A percentile compares a stretch with the other conserved stretches of the same genome.
phyloP scores from a whole-genome alignment of 2,797 vertebrate species.

The Streptopelia turtur region DNA sequence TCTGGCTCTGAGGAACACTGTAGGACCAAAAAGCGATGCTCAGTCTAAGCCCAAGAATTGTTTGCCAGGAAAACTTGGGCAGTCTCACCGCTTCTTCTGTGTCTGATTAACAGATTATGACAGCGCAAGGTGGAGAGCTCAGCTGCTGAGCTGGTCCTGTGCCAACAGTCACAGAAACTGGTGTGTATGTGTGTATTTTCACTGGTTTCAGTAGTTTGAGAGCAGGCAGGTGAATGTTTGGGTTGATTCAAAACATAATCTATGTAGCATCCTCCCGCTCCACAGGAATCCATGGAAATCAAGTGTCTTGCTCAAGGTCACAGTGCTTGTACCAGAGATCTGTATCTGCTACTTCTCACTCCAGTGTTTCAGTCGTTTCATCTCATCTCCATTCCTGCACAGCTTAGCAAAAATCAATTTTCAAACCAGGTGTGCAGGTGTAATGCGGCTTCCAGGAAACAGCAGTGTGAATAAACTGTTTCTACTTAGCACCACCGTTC shows the following conservation, averaged over 20 bases:
- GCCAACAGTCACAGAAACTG: neutral
- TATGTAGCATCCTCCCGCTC: neutral
- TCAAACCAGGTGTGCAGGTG: neutral
- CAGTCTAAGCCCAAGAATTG: neutral
- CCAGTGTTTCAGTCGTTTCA: neutral
- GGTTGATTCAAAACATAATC: fast-evolving
- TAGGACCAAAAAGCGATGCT: neutral
- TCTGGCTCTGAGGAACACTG: neutral
- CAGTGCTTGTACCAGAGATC: fast-evolving
- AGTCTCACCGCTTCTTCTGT: neutral
- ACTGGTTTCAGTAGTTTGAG: neutral
- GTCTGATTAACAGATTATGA: neutral
- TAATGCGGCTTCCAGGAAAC: neutral
- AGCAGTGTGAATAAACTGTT: neutral
- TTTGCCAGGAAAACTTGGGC: neutral
- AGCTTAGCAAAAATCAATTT: neutral
- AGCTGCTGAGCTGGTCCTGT: neutral
- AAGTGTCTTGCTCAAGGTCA: neutral
- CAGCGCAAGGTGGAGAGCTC: neutral
- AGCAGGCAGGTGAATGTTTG: neutral
- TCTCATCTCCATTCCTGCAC: neutral
- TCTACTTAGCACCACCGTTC: neutral
- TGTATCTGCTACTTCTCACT: neutral
- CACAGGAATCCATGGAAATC: neutral
- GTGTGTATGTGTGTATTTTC: fast-evolving